These are phyloP conservation scores for Parazoanthus swiftii DNA, from an alignment of 92 coral and sea anemone genomes.

Conservation along the genomic window DNA sequence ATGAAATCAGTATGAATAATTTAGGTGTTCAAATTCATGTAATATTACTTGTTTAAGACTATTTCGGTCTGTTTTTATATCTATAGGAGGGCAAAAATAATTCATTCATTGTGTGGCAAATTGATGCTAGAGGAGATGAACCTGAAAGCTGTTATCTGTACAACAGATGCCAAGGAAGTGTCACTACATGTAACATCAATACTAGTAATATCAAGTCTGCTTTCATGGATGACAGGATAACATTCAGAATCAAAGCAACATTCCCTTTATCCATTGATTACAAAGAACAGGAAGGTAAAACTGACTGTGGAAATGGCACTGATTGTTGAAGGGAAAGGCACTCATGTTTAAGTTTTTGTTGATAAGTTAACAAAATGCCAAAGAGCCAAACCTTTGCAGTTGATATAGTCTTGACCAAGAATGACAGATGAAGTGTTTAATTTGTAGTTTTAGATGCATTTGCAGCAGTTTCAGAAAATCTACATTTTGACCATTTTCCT, in stretches of 20 bases:
- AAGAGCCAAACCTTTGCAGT: too few relatives aligned
- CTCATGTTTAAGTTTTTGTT: neutral
- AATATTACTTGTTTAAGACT: neutral
- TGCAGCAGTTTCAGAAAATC: too few relatives aligned
- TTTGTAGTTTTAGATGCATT: too few relatives aligned
- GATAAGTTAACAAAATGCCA: neutral
- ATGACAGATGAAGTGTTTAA: too few relatives aligned
- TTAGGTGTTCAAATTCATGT: neutral
- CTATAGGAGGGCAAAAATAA: neutral
- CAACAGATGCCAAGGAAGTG: conserved; percentile 12
- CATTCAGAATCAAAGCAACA: conserved; percentile 69
- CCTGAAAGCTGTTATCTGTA: neutral
- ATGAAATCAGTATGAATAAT: neutral
- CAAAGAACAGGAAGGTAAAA: conserved; percentile 45
- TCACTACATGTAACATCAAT: conserved; percentile 34
- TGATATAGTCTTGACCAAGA: too few relatives aligned
- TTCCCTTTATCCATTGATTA: conserved; percentile 43
- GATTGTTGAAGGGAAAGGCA: too few relatives aligned
- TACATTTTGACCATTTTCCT: too few relatives aligned
- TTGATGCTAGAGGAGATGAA: neutral
- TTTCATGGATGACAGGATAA: conserved; percentile 50
- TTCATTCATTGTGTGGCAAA: conserved; percentile 22
- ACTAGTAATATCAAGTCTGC: conserved; percentile 33
- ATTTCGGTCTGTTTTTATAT: neutral
- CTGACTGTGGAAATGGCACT: too few relatives aligned